A percentile compares a stretch with the other conserved stretches of the same genome.
Conservation (phyloP, 2,113 vertebrate genomes). For the Rhineura floridana region DNA sequence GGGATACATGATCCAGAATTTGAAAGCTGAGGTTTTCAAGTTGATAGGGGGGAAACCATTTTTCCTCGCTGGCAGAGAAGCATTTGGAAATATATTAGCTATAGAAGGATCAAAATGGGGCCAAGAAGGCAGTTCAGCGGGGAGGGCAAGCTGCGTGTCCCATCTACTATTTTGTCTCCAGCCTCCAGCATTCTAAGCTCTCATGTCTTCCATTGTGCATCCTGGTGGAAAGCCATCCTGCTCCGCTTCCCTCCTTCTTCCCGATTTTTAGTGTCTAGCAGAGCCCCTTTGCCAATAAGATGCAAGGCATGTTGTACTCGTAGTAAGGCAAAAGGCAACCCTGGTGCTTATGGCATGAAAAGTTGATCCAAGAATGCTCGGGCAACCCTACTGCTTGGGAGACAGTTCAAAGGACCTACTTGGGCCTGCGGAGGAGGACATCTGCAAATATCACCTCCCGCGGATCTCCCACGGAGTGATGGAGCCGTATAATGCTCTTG, state of each 20-base stretch:
- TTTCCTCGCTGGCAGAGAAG: neutral
- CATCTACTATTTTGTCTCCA: neutral
- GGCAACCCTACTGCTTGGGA: neutral
- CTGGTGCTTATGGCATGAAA: too few species aligned
- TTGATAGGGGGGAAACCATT: fast-evolving
- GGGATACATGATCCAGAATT: neutral
- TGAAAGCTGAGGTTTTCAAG: neutral
- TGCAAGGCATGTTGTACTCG: neutral
- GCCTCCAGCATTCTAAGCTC: neutral
- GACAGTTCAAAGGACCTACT: conserved; percentile 22
- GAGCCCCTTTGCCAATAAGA: neutral
- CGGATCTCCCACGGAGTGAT: neutral
- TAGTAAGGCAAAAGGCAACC: too few species aligned
- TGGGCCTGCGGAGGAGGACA: conserved; percentile 55
- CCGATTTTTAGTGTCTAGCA: neutral
- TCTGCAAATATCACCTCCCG: conserved; percentile 63
- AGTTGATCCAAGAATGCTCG: too few species aligned
- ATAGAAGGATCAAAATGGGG: neutral
- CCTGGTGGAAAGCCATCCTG: neutral
- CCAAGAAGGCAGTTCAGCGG: neutral
- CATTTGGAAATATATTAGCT: neutral
- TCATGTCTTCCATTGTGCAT: neutral
- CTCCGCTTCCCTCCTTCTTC: neutral
- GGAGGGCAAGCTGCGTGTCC: neutral
- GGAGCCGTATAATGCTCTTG: neutral